Conservation (phyloP, 2,797 vertebrate genomes). For the Peromyscus aztecus region DNA sequence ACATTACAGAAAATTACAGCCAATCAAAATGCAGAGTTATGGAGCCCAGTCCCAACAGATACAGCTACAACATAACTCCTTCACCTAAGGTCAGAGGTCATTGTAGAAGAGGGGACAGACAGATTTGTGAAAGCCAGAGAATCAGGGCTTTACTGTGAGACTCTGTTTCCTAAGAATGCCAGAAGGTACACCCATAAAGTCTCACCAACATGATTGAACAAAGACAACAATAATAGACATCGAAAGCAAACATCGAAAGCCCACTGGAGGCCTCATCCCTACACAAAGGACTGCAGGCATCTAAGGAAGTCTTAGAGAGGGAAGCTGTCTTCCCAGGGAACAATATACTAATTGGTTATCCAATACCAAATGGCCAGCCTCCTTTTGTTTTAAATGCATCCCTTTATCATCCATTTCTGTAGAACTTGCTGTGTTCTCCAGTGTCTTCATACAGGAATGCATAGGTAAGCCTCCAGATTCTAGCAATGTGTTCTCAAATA, state of each 20-base stretch:
- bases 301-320: background rate
- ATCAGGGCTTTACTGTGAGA: background rate
- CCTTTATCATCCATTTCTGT: constrained; percentile 16
- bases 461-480: background rate
- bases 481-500: background rate
- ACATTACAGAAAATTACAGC: background rate
- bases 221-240: too few species aligned
- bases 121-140: background rate
- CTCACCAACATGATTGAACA: too few species aligned
- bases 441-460: background rate
- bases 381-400: background rate
- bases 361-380: background rate
- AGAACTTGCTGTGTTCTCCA: background rate
- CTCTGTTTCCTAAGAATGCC: background rate
- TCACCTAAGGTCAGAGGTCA: background rate
- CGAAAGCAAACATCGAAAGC: too few species aligned
- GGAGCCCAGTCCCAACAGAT: background rate
- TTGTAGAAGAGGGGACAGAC: background rate
- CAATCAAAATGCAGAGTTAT: background rate
- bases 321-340: background rate
- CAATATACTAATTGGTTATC: background rate
- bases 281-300: background rate
- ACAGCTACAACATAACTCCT: background rate
- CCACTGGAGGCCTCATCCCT: too few species aligned
- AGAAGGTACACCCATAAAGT: background rate